Evolutionary conservation across 2,797 vertebrate genomes (phyloP), one percentile per base, ranked within the genome.

Genomic region (Oophaga sylvatica): DNA sequence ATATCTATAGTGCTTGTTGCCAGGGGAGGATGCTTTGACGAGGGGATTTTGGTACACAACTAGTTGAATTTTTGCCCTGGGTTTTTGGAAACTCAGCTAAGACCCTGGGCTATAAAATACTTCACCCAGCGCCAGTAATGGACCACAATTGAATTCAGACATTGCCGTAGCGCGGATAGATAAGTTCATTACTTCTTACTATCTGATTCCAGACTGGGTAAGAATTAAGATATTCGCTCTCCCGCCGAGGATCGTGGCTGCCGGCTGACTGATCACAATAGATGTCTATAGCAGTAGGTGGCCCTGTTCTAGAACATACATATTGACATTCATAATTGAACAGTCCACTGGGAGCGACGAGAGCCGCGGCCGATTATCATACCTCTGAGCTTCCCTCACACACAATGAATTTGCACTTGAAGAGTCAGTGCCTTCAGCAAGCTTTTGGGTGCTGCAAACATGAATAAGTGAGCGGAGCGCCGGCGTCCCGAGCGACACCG

Each of bases 401-500:
- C 45, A 75, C 59, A 45, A 84, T 31, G 59, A 81, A 75, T 73
- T 22, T 75, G 19, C 29, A 57, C 87, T 85, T 88, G 59, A 88
- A 81, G 67, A 19, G 31, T 35, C 35, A 3, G 35, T 76, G 87
- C 87, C 87, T 76, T 56, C 59, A 77, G 87, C 83, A 68, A 67
- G 83, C 87, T 85, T 41, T 26, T 31, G 67, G 87, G 83, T 11
- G 16, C 60, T 79, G 35, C 5, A 41, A 20, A 85, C 87, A 77
- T 67, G 77, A 84, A 85, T 63, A 75, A 85, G 41, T 59, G 35
- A 65, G 16, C 5, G 20, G 10, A 29, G 31, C 59, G 20, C 31
- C 78, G 75, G 19, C 41, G 41, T 87, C 87, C 86, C 75, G 26
- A 31, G 26, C 26, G 73, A 84, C 73, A 60, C 48, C 4, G 75